Evolutionary conservation across 1,140 invertebrate species (phyloP).

Genomic region (Elysia chlorotica): DNA sequence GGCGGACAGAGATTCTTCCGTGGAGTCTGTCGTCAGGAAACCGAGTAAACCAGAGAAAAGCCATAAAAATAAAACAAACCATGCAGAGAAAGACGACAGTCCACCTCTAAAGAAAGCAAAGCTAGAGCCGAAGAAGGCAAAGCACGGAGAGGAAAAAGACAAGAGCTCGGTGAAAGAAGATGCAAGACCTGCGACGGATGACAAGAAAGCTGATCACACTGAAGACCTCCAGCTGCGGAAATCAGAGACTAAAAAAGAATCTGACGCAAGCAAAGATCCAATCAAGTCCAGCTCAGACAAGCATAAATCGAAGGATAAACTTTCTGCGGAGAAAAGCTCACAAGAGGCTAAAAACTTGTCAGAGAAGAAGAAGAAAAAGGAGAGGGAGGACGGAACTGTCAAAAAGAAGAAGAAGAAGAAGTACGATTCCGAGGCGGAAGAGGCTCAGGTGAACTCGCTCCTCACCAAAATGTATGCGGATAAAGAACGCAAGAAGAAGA

Average conservation of each 20-base stretch:
- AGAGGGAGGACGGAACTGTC: slow-evolving; percentile 5
- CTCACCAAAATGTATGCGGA: slow-evolving; percentile 18
- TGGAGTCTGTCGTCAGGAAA: slow-evolving; percentile 16
- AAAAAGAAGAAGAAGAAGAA: slow-evolving; percentile 35
- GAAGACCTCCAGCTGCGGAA: too few relatives aligned
- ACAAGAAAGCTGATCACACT: background rate
- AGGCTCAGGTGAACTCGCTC: background rate
- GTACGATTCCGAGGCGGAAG: slow-evolving; percentile 4
- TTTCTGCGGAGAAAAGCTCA: background rate
- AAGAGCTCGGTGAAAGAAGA: slow-evolving; percentile 19
- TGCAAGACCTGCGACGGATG: background rate
- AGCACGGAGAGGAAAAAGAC: slow-evolving; percentile 15
- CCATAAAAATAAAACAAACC: too few relatives aligned
- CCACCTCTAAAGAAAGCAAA: background rate
- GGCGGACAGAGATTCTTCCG: background rate
- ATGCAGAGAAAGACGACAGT: too few relatives aligned
- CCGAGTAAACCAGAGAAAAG: slow-evolving; percentile 18
- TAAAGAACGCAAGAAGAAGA: slow-evolving; percentile 11
- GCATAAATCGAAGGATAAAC: background rate
- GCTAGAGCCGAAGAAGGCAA: slow-evolving; percentile 14
- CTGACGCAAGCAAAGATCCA: background rate
- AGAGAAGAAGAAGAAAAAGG: slow-evolving; percentile 22
- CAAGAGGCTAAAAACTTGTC: background rate
- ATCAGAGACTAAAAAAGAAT: background rate
- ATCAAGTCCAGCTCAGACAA: too few relatives aligned